These are phyloP conservation scores for Pilophorus perplexus DNA, from an alignment of 2,888 invertebrate genomes.

Conservation along the genomic window DNA sequence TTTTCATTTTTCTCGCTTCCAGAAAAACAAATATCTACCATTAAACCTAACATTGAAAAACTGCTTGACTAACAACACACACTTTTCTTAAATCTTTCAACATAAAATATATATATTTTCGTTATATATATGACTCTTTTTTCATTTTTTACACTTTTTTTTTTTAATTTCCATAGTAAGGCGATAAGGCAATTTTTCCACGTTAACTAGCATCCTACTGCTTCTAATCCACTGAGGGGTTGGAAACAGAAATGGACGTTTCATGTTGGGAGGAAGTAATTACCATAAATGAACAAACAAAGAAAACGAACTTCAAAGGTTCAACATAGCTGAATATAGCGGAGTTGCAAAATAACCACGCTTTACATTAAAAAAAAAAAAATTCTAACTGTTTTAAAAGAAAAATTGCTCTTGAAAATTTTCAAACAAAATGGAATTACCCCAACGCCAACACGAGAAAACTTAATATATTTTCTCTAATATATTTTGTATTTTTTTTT, in stretches of 20 bases:
- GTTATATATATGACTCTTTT: slow-evolving; percentile 20
- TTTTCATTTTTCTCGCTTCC: too few species aligned
- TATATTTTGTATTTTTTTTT: slow-evolving; percentile 27
- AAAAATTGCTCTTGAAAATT: too few species aligned
- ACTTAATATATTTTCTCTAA: slow-evolving; percentile 11
- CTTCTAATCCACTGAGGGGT: not conserved
- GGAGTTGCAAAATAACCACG: too few species aligned
- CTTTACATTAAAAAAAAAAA: not conserved
- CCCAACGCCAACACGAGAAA: not conserved
- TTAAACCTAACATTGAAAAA: slow-evolving; percentile 24
- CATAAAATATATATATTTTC: slow-evolving; percentile 33
- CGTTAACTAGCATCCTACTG: slow-evolving; percentile 9
- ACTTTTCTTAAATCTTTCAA: slow-evolving; percentile 33
- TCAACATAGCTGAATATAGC: not conserved
- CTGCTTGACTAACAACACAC: slow-evolving; percentile 34
- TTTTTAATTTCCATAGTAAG: slow-evolving; percentile 30
- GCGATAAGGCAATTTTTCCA: slow-evolving; percentile 33
- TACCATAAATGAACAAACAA: too few species aligned
- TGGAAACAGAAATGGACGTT: slow-evolving; percentile 18
- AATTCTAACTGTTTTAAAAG: not conserved
- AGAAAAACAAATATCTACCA: too few species aligned
- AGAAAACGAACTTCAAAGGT: too few species aligned
- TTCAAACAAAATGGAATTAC: not conserved
- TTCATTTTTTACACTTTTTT: slow-evolving; percentile 17
- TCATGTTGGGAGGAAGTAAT: slow-evolving; percentile 31